Evolutionary conservation across 2,888 invertebrate genomes (phyloP).

Genomic region (Thyatira batis): DNA sequence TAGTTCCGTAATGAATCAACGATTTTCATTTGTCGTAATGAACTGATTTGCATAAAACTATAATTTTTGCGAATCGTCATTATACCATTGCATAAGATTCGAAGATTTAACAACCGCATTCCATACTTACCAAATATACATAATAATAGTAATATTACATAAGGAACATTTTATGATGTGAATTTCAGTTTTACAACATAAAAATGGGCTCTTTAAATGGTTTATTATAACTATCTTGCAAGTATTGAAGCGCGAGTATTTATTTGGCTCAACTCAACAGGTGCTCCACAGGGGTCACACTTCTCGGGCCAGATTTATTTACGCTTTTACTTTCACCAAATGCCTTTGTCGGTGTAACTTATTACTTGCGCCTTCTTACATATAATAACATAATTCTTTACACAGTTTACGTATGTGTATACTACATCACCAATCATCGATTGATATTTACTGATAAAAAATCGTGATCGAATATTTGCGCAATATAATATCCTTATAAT

Average conservation of each 20-base stretch:
- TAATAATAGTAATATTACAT: conserved; percentile 27
- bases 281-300: conserved; percentile 64
- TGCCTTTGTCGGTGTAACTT: conserved; percentile 38
- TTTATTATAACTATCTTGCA: neutral
- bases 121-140: conserved; percentile 19
- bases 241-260: neutral
- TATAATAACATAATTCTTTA: conserved; percentile 15
- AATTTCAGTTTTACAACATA: neutral
- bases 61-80: conserved; percentile 40
- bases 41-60: conserved; percentile 47
- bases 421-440: neutral
- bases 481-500: neutral
- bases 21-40: conserved; percentile 25
- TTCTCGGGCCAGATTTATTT: conserved; percentile 49
- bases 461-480: neutral
- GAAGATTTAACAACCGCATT: conserved; percentile 24
- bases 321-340: conserved; percentile 72
- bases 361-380: conserved; percentile 26
- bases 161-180: conserved; percentile 11
- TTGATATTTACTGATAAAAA: neutral
- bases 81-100: conserved; percentile 26
- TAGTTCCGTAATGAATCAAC: conserved; percentile 14
- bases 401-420: neutral
- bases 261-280: conserved; percentile 32
- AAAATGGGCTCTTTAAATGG: neutral